Evolutionary conservation across 2,113 vertebrate genomes (phyloP).

Genomic region (Rhynchomys soricoides): DNA sequence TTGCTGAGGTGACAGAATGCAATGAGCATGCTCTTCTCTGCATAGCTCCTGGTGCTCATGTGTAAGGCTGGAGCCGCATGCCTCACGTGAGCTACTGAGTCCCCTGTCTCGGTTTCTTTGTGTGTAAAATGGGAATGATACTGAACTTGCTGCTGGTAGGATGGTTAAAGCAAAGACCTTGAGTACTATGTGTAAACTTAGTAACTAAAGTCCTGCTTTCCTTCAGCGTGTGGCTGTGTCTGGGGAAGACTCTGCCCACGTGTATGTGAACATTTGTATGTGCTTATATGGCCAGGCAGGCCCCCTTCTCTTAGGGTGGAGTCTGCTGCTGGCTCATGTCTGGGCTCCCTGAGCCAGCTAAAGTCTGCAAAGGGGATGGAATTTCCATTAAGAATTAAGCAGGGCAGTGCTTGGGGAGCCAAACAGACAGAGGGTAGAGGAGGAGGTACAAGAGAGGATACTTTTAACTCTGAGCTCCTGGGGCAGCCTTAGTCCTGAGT

Average conservation of each 20-base stretch:
- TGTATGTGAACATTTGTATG: neutral
- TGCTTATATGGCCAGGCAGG: slow-evolving; percentile 22
- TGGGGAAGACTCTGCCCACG: neutral
- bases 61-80: neutral
- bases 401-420: slow-evolving; percentile 62
- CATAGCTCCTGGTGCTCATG: neutral
- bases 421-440: slow-evolving; percentile 44
- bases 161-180: neutral
- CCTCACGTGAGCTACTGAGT: neutral
- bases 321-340: slow-evolving; percentile 65
- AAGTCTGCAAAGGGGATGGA: slow-evolving; percentile 72
- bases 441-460: neutral
- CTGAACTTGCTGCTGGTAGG: neutral
- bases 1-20: neutral
- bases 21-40: neutral
- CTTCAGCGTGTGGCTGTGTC: neutral
- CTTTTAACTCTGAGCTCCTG: slow-evolving; percentile 5
- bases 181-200: neutral
- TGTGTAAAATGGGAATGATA: neutral
- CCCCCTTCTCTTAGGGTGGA: slow-evolving; percentile 58
- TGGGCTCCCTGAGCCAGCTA: slow-evolving; percentile 67
- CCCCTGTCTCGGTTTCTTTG: neutral
- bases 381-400: slow-evolving; percentile 84
- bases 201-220: slow-evolving; percentile 18
- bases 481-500: neutral